These are phyloP conservation scores for Phyllotreta cruciferae DNA, from an alignment of 2,888 invertebrate genomes.

Conservation along the genomic window DNA sequence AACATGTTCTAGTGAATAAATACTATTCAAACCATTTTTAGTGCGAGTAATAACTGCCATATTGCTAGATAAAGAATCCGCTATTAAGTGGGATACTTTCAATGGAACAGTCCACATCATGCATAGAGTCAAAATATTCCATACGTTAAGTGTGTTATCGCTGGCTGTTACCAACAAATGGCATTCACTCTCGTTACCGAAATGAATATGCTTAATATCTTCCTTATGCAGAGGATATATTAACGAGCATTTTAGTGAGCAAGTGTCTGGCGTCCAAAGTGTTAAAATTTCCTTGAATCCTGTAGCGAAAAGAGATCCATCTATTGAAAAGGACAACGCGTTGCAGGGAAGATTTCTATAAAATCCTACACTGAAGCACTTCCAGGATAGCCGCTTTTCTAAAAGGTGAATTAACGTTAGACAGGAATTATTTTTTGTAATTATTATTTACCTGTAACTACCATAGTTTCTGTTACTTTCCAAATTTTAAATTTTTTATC, in stretches of 20 bases:
- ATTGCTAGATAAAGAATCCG: slow-evolving; percentile 70
- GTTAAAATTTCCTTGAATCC: slow-evolving; percentile 73
- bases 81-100: slow-evolving; percentile 60
- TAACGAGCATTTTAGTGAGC: slow-evolving; percentile 67
- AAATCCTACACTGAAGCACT: slow-evolving; percentile 67
- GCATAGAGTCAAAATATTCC: slow-evolving; percentile 75
- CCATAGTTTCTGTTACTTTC: slow-evolving; percentile 66
- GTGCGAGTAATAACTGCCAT: slow-evolving; percentile 73
- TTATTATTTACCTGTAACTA: slow-evolving; percentile 62
- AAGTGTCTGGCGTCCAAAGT: slow-evolving; percentile 70
- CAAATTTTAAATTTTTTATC: slow-evolving; percentile 78
- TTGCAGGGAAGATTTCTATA: slow-evolving; percentile 68
- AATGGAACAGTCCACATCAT: slow-evolving; percentile 73
- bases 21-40: slow-evolving; percentile 67
- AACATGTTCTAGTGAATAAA: neutral
- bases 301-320: slow-evolving; percentile 78
- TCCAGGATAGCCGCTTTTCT: slow-evolving; percentile 70
- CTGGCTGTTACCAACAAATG: slow-evolving; percentile 68
- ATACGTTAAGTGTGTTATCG: slow-evolving; percentile 68
- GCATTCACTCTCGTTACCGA: slow-evolving; percentile 66
- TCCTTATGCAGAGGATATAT: slow-evolving; percentile 56
- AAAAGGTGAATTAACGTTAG: slow-evolving; percentile 41
- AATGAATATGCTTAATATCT: slow-evolving; percentile 62
- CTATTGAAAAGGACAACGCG: slow-evolving; percentile 71
- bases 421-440: slow-evolving; percentile 33